Evolutionary conservation across 2,797 vertebrate species (phyloP).

Genomic region (Acomys russatus): DNA sequence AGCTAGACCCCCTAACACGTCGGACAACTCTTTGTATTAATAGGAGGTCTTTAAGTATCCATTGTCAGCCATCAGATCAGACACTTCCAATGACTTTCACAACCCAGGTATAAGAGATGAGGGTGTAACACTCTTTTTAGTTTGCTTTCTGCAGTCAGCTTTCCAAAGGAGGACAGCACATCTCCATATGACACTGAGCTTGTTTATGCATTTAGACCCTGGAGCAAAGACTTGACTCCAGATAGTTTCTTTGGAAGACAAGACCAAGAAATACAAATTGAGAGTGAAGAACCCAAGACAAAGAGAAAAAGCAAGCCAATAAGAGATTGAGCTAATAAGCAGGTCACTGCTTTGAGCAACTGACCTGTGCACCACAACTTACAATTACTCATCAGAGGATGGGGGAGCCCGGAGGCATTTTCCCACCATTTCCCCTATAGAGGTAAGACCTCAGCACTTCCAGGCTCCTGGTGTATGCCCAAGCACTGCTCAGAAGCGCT

Average conservation of each 20-base stretch:
- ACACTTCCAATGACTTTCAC: constrained; percentile 9
- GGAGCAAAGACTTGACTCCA: not conserved
- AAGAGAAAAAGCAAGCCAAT: not conserved
- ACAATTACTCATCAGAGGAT: not conserved
- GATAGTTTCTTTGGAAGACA: not conserved
- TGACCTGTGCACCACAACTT: not conserved
- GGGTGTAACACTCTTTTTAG: not conserved
- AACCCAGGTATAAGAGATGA: constrained; percentile 22
- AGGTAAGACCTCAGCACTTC: not conserved
- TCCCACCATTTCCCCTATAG: not conserved
- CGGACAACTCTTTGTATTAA: not conserved
- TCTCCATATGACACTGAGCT: not conserved
- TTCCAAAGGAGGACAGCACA: constrained; percentile 40
- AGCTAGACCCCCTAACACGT: not conserved
- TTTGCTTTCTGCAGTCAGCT: constrained; percentile 33
- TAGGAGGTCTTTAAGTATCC: not conserved
- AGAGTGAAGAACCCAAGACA: not conserved
- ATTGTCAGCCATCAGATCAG: not conserved
- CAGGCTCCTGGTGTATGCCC: not conserved
- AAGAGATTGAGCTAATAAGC: not conserved
- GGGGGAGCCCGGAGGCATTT: not conserved
- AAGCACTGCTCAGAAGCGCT: not conserved
- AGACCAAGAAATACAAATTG: not conserved
- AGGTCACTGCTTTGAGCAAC: not conserved
- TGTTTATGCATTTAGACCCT: not conserved